Conservation (phyloP, 2,888 invertebrate genomes). For the Pseudanteris insignis region DNA sequence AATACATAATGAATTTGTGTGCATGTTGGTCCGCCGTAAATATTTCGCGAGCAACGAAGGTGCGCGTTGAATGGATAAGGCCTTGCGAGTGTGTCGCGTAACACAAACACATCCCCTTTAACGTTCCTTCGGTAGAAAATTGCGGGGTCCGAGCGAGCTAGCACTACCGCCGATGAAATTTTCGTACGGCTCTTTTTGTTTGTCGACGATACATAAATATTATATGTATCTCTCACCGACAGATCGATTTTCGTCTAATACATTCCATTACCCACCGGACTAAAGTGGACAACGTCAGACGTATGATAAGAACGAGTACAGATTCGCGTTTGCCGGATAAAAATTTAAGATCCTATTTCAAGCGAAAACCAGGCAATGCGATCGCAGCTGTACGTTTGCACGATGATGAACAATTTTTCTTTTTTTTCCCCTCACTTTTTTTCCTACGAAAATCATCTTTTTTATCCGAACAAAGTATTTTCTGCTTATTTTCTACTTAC, state of each 20-base stretch:
- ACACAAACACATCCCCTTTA: slow-evolving; percentile 39
- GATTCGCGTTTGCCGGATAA: slow-evolving; percentile 37
- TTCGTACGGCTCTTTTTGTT: slow-evolving; percentile 42
- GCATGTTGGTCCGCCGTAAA: slow-evolving; percentile 23
- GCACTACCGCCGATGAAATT: slow-evolving; percentile 42
- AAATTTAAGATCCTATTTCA: slow-evolving; percentile 44
- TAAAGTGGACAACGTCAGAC: slow-evolving; percentile 44
- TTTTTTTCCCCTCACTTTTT: no score
- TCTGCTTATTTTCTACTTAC: neutral
- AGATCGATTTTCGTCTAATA: slow-evolving; percentile 46
- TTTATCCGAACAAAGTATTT: slow-evolving; percentile 10
- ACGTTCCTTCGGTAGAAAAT: slow-evolving; percentile 44
- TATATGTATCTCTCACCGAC: slow-evolving; percentile 44
- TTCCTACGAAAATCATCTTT: slow-evolving; percentile 21
- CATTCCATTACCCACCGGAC: slow-evolving; percentile 43
- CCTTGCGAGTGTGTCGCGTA: slow-evolving; percentile 27
- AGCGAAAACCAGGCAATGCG: slow-evolving; percentile 33
- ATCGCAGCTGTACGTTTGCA: slow-evolving; percentile 27
- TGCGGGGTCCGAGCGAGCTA: slow-evolving; percentile 42
- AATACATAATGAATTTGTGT: slow-evolving; percentile 34
- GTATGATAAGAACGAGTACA: slow-evolving; percentile 36
- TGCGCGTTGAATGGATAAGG: slow-evolving; percentile 22
- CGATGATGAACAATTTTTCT: slow-evolving; percentile 21
- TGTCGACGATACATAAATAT: slow-evolving; percentile 44
- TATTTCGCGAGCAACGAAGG: slow-evolving; percentile 30